Conservation (phyloP, 1,140 invertebrate species). For the Arctopsyche grandis region DNA sequence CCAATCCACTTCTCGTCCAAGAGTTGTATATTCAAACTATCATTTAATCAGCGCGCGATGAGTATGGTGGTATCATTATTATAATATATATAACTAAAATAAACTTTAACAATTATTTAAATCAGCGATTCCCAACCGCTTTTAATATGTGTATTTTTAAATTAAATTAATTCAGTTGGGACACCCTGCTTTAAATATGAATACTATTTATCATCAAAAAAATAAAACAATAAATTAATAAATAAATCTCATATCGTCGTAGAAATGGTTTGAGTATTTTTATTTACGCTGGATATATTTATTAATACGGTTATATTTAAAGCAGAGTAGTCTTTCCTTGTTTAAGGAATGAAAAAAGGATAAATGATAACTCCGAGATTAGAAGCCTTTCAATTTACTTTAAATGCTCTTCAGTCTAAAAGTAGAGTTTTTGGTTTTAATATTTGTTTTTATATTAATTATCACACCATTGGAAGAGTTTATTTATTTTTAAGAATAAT, state of each 20-base stretch:
- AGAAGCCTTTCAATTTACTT: no score
- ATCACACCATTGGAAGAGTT: background rate
- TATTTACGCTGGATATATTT: constrained; percentile 9
- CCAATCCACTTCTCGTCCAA: no score
- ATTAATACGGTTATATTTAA: constrained; percentile 7
- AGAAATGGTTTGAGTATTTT: constrained; percentile 16
- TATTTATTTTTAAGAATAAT: background rate
- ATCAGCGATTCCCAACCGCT: constrained; percentile 26
- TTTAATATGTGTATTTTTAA: background rate
- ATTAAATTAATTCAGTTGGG: background rate
- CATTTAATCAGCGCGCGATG: constrained; percentile 17
- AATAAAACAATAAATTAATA: constrained; percentile 8
- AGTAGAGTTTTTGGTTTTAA: no score
- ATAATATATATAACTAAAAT: background rate
- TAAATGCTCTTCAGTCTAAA: no score
- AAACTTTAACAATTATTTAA: constrained; percentile 8
- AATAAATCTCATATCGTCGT: background rate
- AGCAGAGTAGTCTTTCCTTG: constrained; percentile 3
- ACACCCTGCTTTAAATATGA: constrained; percentile 30
- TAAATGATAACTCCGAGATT: no score
- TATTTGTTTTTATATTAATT: background rate
- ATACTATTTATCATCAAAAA: background rate
- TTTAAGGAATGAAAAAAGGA: background rate
- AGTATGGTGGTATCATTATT: background rate
- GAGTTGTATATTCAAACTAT: no score